Evolutionary conservation across 2,888 invertebrate genomes (phyloP).

Genomic region (Timema podura): DNA sequence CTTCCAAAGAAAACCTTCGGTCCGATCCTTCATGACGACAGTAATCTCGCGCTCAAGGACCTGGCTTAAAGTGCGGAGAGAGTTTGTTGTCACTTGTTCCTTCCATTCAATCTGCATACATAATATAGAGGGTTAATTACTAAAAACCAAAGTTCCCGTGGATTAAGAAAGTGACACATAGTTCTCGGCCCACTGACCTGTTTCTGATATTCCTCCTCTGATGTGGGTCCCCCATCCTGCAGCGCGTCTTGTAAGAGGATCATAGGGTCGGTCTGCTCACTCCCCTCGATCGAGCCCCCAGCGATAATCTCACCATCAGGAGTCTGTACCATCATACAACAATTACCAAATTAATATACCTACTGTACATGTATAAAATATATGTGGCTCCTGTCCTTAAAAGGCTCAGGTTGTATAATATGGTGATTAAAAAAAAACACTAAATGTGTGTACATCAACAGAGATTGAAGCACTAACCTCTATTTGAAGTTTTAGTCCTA

Average conservation of each 20-base stretch:
- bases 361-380: no score
- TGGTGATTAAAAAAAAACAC: background rate
- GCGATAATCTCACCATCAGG: background rate
- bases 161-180: no score
- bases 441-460: background rate
- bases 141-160: no score
- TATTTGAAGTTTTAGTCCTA: conserved; percentile 1
- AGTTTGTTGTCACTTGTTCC: background rate
- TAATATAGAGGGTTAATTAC: background rate
- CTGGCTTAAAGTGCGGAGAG: conserved; percentile 1
- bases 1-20: conserved; percentile 4
- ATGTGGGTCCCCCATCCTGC: conserved; percentile 2
- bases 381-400: no score
- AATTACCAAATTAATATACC: no score
- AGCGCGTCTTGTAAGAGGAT: conserved; percentile 2
- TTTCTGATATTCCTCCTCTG: background rate
- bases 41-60: background rate
- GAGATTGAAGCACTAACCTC: background rate
- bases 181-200: background rate
- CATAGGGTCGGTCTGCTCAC: background rate
- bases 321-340: background rate
- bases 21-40: background rate
- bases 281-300: background rate
- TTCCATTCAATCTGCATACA: conserved; percentile 4
- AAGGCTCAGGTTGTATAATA: background rate